These are phyloP conservation scores for Phaethon lepturus DNA, from an alignment of 2,113 vertebrate species.

Conservation along the genomic window DNA sequence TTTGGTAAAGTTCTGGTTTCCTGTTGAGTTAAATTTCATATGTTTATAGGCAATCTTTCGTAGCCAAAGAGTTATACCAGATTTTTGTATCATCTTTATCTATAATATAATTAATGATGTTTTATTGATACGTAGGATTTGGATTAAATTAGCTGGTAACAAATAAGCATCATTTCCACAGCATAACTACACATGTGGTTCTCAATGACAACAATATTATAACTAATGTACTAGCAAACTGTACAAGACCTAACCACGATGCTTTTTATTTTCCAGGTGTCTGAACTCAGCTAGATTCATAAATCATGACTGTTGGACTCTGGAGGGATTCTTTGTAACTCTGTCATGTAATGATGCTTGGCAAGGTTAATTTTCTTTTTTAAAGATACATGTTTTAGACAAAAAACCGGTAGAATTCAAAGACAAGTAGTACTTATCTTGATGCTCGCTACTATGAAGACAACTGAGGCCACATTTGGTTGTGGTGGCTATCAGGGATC, in stretches of 20 bases:
- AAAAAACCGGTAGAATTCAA: not conserved
- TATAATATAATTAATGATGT: not conserved
- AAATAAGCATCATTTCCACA: not conserved
- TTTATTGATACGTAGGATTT: not conserved
- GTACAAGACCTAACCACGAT: slow-evolving; percentile 10
- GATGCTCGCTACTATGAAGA: not conserved
- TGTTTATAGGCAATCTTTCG: not conserved
- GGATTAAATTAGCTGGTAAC: not conserved
- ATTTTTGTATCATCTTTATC: not conserved
- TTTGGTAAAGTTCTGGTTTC: not conserved
- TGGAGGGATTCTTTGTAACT: slow-evolving; percentile 14
- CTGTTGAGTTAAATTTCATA: not conserved
- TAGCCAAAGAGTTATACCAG: not conserved
- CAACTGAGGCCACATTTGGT: not conserved
- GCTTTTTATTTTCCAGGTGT: slow-evolving; percentile 67
- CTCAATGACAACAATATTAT: slow-evolving; percentile 38
- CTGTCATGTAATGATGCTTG: slow-evolving; percentile 48
- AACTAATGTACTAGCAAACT: slow-evolving; percentile 59
- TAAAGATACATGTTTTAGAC: not conserved
- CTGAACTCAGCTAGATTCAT: slow-evolving; percentile 57
- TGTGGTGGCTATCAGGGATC: not conserved
- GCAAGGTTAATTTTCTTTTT: slow-evolving; percentile 39
- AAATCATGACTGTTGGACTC: slow-evolving; percentile 51
- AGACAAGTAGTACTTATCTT: not conserved
- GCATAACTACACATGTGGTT: not conserved